Conservation (phyloP, 35 echinoderm and acorn worm genomes). For the Apostichopus japonicus region DNA sequence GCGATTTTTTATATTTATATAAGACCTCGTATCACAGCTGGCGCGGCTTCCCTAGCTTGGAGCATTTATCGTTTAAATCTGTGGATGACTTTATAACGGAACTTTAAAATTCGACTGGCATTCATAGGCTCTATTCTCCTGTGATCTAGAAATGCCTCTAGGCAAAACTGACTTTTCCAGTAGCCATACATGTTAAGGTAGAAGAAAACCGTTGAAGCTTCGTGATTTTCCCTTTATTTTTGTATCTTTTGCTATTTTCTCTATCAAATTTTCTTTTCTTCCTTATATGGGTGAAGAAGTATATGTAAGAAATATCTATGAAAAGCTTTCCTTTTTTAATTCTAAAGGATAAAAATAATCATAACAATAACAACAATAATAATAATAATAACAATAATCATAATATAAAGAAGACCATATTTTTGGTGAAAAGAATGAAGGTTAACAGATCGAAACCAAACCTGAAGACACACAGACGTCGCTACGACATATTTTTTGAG, state of each 20-base stretch:
- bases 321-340: not conserved
- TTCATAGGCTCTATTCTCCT: not conserved
- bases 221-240: too few relatives aligned
- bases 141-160: constrained; percentile 11
- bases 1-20: constrained; percentile 35
- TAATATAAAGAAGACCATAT: not conserved
- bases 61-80: constrained; percentile 25
- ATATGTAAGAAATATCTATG: not conserved
- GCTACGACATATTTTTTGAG: too few relatives aligned
- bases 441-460: too few relatives aligned
- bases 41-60: constrained; percentile 36
- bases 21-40: constrained; percentile 45
- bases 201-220: too few relatives aligned
- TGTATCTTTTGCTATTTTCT: not conserved
- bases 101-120: not conserved
- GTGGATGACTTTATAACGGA: not conserved
- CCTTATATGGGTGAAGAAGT: not conserved
- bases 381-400: not conserved
- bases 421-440: too few relatives aligned
- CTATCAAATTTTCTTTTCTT: not conserved
- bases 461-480: too few relatives aligned
- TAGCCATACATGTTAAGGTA: not conserved
- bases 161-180: constrained; percentile 33
- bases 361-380: not conserved
- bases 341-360: not conserved